These are phyloP conservation scores for Idaea biselata DNA, from an alignment of 2,888 invertebrate genomes.

Conservation along the genomic window DNA sequence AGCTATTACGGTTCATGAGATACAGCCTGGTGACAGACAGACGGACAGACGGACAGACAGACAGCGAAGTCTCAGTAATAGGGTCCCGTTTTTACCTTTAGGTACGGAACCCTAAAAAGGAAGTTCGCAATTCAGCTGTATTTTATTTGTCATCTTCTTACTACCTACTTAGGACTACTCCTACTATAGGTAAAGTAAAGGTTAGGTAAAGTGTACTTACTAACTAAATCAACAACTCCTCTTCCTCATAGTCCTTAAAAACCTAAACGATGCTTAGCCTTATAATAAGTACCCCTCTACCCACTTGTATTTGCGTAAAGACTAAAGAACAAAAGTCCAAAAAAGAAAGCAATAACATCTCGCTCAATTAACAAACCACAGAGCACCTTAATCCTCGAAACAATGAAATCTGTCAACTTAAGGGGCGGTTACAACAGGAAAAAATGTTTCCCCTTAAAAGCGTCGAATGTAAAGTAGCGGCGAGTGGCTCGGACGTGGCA, in stretches of 20 bases:
- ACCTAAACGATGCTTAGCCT: neutral
- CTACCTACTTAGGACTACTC: too few species aligned
- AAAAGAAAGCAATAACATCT: constrained; percentile 1
- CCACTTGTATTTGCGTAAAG: constrained; percentile 3
- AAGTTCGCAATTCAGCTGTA: too few species aligned
- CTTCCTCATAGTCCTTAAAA: neutral
- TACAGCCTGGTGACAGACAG: too few species aligned
- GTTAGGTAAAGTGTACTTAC: too few species aligned
- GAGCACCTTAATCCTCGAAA: constrained; percentile 3
- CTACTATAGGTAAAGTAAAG: too few species aligned
- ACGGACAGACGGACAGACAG: too few species aligned
- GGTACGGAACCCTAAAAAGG: too few species aligned
- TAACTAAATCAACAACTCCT: neutral
- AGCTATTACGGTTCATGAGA: too few species aligned
- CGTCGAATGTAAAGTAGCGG: neutral
- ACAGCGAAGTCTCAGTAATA: too few species aligned
- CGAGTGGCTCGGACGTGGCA: neutral
- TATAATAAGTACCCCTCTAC: neutral
- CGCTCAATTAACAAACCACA: neutral
- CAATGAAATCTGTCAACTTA: neutral
- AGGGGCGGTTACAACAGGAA: neutral
- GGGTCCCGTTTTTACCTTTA: too few species aligned
- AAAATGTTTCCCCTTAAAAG: neutral
- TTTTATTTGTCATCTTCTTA: too few species aligned
- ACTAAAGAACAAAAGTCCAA: neutral